These are phyloP conservation scores for Pseudorhiza aurosa DNA, from an alignment of 30 jellyfish, hydroid and myxozoan genomes.

Conservation along the genomic window DNA sequence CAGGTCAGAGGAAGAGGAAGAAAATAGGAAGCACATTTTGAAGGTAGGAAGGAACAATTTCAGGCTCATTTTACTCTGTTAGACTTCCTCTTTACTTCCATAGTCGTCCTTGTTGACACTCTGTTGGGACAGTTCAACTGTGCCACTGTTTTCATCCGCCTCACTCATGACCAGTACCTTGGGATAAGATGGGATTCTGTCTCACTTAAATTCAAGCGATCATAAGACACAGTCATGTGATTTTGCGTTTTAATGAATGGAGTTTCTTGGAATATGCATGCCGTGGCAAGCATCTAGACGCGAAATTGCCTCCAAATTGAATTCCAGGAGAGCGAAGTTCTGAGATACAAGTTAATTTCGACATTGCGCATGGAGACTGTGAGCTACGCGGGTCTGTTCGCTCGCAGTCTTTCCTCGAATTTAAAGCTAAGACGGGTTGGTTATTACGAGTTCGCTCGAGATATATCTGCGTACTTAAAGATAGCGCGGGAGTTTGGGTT, in stretches of 20 bases:
- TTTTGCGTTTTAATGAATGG: neutral
- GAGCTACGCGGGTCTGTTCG: no score
- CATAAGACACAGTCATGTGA: neutral
- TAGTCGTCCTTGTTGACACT: neutral
- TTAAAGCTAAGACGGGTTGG: no score
- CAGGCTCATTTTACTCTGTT: conserved; percentile 44
- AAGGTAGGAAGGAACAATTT: conserved; percentile 49
- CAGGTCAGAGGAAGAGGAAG: conserved; percentile 68
- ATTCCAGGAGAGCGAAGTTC: no score
- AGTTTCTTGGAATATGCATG: neutral
- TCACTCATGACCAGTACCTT: neutral
- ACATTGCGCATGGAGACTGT: no score
- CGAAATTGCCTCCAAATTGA: no score
- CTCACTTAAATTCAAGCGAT: neutral
- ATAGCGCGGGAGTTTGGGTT: no score
- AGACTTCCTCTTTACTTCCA: conserved; percentile 81
- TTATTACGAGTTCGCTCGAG: no score
- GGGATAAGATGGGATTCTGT: neutral
- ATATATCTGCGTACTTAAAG: no score
- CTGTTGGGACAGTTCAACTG: neutral
- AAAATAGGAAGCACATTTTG: conserved; percentile 58
- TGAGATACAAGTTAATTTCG: no score
- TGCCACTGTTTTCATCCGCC: no score
- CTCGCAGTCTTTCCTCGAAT: no score
- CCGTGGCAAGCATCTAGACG: no score